phyloP scores from a whole-genome alignment of 1,140 invertebrate species.

The Lordiphosa mommai region DNA sequence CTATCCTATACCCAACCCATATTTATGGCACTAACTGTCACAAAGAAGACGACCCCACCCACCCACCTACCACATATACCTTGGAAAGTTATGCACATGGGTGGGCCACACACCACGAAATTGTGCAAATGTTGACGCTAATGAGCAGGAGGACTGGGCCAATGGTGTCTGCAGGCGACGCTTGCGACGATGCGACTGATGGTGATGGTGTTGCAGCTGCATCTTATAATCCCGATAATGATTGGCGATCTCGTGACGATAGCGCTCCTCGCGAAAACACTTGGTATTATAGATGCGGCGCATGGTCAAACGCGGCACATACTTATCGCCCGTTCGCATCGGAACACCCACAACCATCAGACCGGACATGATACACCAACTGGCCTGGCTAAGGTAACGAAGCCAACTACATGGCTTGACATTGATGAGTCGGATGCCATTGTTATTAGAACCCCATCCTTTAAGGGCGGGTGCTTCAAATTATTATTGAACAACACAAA shows the following conservation, averaged over 20 bases:
- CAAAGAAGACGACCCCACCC: slow-evolving; percentile 6
- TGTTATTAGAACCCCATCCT: slow-evolving; percentile 1
- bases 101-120: slow-evolving; percentile 52
- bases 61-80: slow-evolving; percentile 26
- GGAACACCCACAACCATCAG: slow-evolving; percentile 40
- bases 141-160: slow-evolving; percentile 13
- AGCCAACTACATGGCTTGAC: slow-evolving; percentile 53
- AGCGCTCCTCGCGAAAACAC: slow-evolving; percentile 52
- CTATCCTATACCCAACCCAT: slow-evolving; percentile 12
- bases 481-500: slow-evolving; percentile 59
- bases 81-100: slow-evolving; percentile 63
- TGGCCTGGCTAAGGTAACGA: slow-evolving; percentile 40
- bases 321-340: slow-evolving; percentile 42
- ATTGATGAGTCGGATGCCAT: slow-evolving; percentile 43
- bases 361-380: slow-evolving; percentile 29
- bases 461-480: slow-evolving; percentile 30
- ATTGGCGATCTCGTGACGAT: slow-evolving; percentile 73
- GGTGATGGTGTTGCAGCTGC: slow-evolving; percentile 24
- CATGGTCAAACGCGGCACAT: slow-evolving; percentile 45
- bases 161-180: not conserved
- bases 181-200: not conserved
- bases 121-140: slow-evolving; percentile 36
- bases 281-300: slow-evolving; percentile 54
- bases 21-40: slow-evolving; percentile 41
- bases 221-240: slow-evolving; percentile 72